phyloP scores from a whole-genome alignment of 2,797 vertebrate species.

The Karalla daura region DNA sequence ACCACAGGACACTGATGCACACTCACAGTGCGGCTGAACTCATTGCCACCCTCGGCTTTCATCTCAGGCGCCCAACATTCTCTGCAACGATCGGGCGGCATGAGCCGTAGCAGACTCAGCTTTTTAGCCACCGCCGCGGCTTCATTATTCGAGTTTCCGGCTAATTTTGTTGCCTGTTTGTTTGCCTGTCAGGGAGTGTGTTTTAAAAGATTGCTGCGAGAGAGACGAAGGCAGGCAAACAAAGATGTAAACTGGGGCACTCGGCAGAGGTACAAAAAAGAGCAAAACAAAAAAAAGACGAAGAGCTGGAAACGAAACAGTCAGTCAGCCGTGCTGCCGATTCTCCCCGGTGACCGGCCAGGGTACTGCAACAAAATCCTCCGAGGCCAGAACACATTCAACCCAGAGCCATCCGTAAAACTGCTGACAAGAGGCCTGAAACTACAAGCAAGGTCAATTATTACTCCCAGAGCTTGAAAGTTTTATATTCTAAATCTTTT shows the following conservation, averaged over 20 bases:
- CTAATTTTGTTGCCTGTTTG: not conserved
- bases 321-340: not conserved
- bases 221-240: not conserved
- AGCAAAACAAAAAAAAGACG: too few relatives aligned
- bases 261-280: not conserved
- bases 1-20: slow-evolving; percentile 7
- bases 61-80: not conserved
- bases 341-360: not conserved
- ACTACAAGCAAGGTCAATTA: not conserved
- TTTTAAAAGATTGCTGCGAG: not conserved
- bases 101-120: not conserved
- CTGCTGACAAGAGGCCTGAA: not conserved
- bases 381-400: not conserved
- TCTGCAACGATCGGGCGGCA: slow-evolving; percentile 4
- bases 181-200: not conserved
- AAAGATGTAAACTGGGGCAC: not conserved
- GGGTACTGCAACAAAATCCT: not conserved
- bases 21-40: not conserved
- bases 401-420: not conserved
- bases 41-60: slow-evolving; percentile 3
- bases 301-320: not conserved
- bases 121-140: not conserved
- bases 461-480: not conserved
- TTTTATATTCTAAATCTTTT: not conserved
- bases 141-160: not conserved